phyloP scores from a whole-genome alignment of 2,797 vertebrate species.

The Syngnathus acus region DNA sequence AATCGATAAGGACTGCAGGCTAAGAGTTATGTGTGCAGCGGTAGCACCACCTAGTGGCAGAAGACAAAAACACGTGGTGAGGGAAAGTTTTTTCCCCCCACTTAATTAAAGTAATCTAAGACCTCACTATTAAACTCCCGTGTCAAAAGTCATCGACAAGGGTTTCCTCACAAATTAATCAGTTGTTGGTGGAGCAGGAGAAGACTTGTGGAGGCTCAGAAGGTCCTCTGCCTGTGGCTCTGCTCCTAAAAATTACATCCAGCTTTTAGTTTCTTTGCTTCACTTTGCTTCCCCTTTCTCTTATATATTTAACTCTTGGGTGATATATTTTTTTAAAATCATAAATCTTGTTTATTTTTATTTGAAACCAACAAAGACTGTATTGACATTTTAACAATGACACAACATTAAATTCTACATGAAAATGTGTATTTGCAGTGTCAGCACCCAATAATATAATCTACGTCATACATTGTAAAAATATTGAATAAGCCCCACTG shows the following conservation, averaged over 20 bases:
- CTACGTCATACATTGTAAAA: neutral
- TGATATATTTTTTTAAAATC: too few species aligned
- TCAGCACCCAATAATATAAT: neutral
- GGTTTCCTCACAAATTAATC: neutral
- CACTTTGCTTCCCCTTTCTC: too few species aligned
- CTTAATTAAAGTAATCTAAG: too few species aligned
- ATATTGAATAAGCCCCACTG: neutral
- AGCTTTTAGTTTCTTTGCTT: neutral
- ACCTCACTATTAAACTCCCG: too few species aligned
- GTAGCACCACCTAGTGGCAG: slow-evolving; percentile 45
- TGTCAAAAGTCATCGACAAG: neutral
- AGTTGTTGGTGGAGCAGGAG: slow-evolving; percentile 16
- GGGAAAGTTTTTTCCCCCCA: neutral
- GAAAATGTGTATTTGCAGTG: neutral
- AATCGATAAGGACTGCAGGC: neutral
- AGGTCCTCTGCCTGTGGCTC: slow-evolving; percentile 30
- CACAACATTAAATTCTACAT: neutral
- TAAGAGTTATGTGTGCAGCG: slow-evolving; percentile 8
- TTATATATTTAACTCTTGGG: too few species aligned
- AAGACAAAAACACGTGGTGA: slow-evolving; percentile 7
- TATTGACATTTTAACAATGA: too few species aligned
- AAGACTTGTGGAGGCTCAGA: slow-evolving; percentile 2
- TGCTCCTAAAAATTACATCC: slow-evolving; percentile 26
- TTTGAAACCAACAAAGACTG: too few species aligned
- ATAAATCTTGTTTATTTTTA: neutral